Base-by-base conservation (phyloP, 2,113 vertebrate species). In the Psittacula cyanocephala region DNA sequence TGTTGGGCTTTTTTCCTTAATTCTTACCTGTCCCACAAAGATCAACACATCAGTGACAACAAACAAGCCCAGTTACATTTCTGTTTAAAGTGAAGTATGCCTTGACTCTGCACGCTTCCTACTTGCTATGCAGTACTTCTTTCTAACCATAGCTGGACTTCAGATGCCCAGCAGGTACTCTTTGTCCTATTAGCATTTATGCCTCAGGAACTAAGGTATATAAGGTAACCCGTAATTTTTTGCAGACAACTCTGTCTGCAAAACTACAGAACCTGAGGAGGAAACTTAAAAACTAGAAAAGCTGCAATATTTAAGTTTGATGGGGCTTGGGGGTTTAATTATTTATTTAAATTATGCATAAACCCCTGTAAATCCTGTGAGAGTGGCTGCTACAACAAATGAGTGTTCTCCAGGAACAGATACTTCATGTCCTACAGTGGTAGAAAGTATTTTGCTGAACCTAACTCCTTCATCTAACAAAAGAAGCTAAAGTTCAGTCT, bases 311-410 rank as follows among this genome's bases (percentile, higher is more conserved):
- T 53, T 17, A 52, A 62, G 37, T 11, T 2, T 62, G 57, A n/a
- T 50, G 11, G 46, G 33, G 24, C 35, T 37, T 72, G 57, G 22
- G 22, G 57, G 4, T 59, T 59, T 35, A 35, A 59, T 24, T 35
- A 35, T 59, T 59, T 59, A 59, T 57, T 62, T 6, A 3, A 44
- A 53, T n/a, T 60, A n/a, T 62, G 46, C 35, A 47, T 60, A 57
- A 91, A 55, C 46, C 28, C 52, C 65, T 74, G 65, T 94, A 83
- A 92, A 94, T 89, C 86, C 94, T 67, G 75, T 94, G 77, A 92
- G 72, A 74, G 28, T 23, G 53, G 33, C 81, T 67, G 39, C 77
- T 60, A 24, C 43, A 33, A 77, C 67, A 60, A 41, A 49, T 64
- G 59, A 63, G 76, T 94, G 50, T 41, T 93, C 78, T 71, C 63